A percentile compares a stretch with the other conserved stretches of the same genome.
Evolutionary conservation across 2,797 vertebrate species (phyloP).

Genomic region (Graptemys geographica): DNA sequence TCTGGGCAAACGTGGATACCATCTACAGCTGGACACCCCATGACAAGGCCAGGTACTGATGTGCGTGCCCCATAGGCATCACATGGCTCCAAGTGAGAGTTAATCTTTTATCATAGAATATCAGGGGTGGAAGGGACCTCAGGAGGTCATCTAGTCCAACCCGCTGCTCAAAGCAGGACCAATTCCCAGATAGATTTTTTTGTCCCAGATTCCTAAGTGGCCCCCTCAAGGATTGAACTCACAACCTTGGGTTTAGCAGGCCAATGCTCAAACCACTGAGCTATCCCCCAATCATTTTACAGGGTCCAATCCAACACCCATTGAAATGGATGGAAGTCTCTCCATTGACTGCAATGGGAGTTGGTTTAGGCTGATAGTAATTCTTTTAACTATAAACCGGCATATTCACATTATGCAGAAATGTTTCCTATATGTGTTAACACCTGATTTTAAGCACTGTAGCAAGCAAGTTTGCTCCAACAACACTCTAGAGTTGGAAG

Average conservation of each 20-base stretch:
- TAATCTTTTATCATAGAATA: neutral
- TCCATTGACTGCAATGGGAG: fast-evolving
- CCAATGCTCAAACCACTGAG: too few species aligned
- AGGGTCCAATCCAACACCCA: fast-evolving
- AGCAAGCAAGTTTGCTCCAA: neutral
- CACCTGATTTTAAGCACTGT: neutral
- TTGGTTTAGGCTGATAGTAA: fast-evolving
- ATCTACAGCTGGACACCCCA: fast-evolving
- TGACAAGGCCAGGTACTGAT: fast-evolving
- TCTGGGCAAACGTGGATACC: fast-evolving
- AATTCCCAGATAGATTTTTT: too few species aligned
- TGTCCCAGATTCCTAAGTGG: too few species aligned
- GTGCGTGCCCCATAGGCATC: neutral
- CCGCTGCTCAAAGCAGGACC: too few species aligned
- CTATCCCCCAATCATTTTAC: too few species aligned
- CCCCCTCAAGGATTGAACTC: too few species aligned
- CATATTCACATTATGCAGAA: neutral
- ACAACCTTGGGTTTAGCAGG: too few species aligned
- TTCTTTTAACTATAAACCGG: neutral
- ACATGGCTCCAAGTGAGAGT: fast-evolving
- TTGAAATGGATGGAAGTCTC: fast-evolving
- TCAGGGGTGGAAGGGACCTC: too few species aligned
- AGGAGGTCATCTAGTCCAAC: too few species aligned
- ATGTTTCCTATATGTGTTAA: neutral
- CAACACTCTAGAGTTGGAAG: neutral